Evolutionary conservation across 1,140 invertebrate genomes (phyloP), one percentile per base, ranked within the genome.

Genomic region (Nixonia krombeini): DNA sequence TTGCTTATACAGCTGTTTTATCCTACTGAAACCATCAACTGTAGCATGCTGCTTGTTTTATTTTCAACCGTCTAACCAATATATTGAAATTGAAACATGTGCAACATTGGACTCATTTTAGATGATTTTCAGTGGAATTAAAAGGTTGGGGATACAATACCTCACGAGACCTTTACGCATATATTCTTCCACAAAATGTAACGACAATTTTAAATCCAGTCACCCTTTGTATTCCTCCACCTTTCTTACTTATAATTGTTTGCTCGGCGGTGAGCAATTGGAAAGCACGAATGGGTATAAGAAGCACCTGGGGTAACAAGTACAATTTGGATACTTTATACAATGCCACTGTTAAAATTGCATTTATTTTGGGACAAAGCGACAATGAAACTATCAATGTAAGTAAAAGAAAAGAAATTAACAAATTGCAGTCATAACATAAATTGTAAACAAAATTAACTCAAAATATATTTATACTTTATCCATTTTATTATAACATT

Each of bases 251-350:
- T 4, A 89, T 95, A 46, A 86, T 93, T 10, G 89, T 94, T 0
- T 92, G 89, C 73, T 93, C 93, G 0, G 87, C 90, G 5, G 88
- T 92, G 0, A 72, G 75, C 0, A 91, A 94, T 82, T 87, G 91
- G 53, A 86, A 89, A 21, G 86, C 87, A 33, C 84, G 93, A 17
- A 73, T 80, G 35, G 91, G 91, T 7, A 94, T 96, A 55, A 85
- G 94, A 66, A 89, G 93, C 69, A 94, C 93, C 0, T 96, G 94
- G 94, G 94, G 90, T 0, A 89, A 88, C 56, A 87, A 89, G 55
- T 87, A 82, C 37, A 88, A 88, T 67, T 73, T 92, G 86, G 74
- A 82, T 70, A 59, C 18, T 82, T 82, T 68, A 23, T 74, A 74
- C 55, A 76, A 82, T 66, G 75, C 74, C 73, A 76, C 78, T 44